Conservation (phyloP, 2,113 vertebrate genomes). For the Cochlearius cochlearius region DNA sequence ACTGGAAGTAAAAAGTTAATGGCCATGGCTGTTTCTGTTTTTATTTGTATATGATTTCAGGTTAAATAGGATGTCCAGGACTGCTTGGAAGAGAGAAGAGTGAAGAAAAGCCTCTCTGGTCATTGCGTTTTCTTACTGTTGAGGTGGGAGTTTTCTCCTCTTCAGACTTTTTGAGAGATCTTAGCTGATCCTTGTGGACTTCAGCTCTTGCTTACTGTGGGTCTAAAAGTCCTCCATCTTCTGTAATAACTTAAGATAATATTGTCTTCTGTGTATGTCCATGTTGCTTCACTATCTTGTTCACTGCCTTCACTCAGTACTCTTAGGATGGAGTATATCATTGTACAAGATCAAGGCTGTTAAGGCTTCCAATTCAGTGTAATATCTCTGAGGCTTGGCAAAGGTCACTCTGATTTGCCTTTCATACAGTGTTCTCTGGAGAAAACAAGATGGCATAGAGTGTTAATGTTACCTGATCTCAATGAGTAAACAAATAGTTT, state of each 20-base stretch:
- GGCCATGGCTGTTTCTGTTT: background rate
- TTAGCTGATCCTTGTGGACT: background rate
- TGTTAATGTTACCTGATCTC: background rate
- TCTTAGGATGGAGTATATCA: background rate
- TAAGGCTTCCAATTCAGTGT: background rate
- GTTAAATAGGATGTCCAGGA: background rate
- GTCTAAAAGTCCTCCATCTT: background rate
- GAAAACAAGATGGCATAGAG: background rate
- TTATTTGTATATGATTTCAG: background rate
- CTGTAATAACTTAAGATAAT: background rate
- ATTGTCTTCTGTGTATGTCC: background rate
- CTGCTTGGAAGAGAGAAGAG: background rate
- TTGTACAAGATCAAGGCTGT: background rate
- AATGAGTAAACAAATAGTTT: background rate
- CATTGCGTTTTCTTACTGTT: background rate
- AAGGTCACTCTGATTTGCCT: background rate
- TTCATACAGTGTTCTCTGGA: background rate
- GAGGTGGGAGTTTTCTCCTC: fast-evolving
- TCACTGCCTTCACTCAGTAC: fast-evolving
- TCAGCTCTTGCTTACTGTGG: background rate
- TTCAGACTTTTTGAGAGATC: background rate
- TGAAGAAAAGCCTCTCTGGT: background rate
- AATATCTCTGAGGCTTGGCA: background rate
- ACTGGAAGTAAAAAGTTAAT: background rate
- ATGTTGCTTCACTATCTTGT: background rate